Base-by-base conservation (phyloP, 37 sponge, comb jelly and placozoan species). In the Beroe ovata region DNA sequence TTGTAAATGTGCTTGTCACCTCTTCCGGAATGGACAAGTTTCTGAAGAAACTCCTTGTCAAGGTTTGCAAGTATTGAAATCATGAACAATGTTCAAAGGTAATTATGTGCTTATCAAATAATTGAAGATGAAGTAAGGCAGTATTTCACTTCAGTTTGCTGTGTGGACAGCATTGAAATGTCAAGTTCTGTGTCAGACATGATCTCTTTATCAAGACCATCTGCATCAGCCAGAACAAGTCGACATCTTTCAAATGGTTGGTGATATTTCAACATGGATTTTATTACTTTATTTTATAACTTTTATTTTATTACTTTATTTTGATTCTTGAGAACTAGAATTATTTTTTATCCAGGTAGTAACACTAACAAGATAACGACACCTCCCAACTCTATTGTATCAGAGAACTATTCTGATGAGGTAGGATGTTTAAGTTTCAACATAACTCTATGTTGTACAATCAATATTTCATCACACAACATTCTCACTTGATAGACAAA, bases 41-140 rank as follows among this genome's bases (percentile, higher is more conserved):
- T 66, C 69, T 29, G 69, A 66, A 33, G 69, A 66, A 66, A 66
- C 69, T 29, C 69, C 69, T 2, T 66, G 69, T 33, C 69, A 66
- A 66, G 69, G 69, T 66, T 61, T 20, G 63, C n/a, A 16, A 61
- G 21, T 61, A 22, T n/a, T n/a, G n/a, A n/a, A n/a, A n/a, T n/a
- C n/a, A n/a, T n/a, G n/a, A n/a, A n/a, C n/a, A n/a, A n/a, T n/a
- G n/a, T n/a, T n/a, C n/a, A n/a, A n/a, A n/a, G n/a, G n/a, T n/a
- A n/a, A n/a, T n/a, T n/a, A n/a, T n/a, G n/a, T n/a, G n/a, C n/a
- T n/a, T n/a, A n/a, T n/a, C n/a, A n/a, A n/a, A n/a, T n/a, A n/a
- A n/a, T n/a, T n/a, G n/a, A n/a, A n/a, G n/a, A n/a, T n/a, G n/a
- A n/a, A n/a, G n/a, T n/a, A n/a, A n/a, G n/a, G n/a, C n/a, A n/a